A percentile compares a stretch with the other conserved stretches of the same genome.
phyloP scores from a whole-genome alignment of 2,113 vertebrate species.

The Percopsis transmontana region DNA sequence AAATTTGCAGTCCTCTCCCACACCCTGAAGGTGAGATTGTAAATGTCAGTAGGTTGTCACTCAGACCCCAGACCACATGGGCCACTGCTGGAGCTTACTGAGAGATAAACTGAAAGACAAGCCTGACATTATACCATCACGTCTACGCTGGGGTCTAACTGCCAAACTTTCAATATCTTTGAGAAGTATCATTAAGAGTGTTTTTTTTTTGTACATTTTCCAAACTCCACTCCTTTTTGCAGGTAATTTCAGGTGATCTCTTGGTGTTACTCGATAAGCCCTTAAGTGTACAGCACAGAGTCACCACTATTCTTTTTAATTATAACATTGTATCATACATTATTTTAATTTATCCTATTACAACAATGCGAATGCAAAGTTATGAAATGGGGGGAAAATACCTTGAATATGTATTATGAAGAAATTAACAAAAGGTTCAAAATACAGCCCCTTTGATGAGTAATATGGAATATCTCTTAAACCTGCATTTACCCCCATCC shows the following conservation, averaged over 20 bases:
- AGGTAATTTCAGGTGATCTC: constrained; percentile 42
- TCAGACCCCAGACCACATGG: constrained; percentile 82
- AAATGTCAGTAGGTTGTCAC: constrained; percentile 70
- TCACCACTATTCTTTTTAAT: no score
- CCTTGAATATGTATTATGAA: constrained; percentile 8
- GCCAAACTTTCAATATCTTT: constrained; percentile 50
- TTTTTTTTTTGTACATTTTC: constrained; percentile 35
- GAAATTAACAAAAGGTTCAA: neutral
- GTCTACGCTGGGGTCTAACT: constrained; percentile 72
- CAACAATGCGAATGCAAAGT: no score
- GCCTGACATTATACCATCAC: constrained; percentile 68
- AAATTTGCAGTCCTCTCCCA: constrained; percentile 46
- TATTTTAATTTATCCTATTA: no score
- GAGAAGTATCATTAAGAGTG: constrained; percentile 41
- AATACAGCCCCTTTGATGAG: neutral
- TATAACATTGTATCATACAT: no score
- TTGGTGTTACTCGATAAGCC: no score
- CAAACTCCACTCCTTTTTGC: constrained; percentile 31
- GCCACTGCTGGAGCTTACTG: constrained; percentile 76
- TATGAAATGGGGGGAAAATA: no score
- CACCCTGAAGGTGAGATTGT: constrained; percentile 56
- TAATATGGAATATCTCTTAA: neutral
- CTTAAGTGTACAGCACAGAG: no score
- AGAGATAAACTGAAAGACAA: constrained; percentile 63
- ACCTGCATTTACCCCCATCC: neutral